phyloP scores from a whole-genome alignment of 2,797 vertebrate species.

The Microhierax caerulescens region DNA sequence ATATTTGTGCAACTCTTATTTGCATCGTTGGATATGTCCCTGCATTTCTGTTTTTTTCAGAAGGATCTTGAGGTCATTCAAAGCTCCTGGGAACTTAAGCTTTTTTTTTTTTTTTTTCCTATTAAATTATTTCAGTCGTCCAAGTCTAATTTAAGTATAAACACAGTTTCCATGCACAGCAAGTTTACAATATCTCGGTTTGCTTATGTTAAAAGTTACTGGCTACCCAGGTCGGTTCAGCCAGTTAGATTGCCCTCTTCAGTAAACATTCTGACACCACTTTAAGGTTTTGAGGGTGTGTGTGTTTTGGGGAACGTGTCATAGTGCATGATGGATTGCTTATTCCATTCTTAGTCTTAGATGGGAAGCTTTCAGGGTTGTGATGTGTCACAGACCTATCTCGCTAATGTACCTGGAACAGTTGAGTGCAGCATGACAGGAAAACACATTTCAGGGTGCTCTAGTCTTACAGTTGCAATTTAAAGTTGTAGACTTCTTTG shows the following conservation, averaged over 20 bases:
- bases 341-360: slow-evolving; percentile 34
- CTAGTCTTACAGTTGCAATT: background rate
- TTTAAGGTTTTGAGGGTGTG: slow-evolving; percentile 32
- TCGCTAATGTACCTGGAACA: background rate
- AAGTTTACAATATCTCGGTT: slow-evolving; percentile 59
- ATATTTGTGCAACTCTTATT: slow-evolving; percentile 1
- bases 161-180: slow-evolving; percentile 37
- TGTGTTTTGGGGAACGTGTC: slow-evolving; percentile 36
- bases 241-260: slow-evolving; percentile 43
- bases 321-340: slow-evolving; percentile 23
- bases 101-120: slow-evolving; percentile 58
- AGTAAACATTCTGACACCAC: slow-evolving; percentile 63
- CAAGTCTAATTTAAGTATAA: slow-evolving; percentile 53
- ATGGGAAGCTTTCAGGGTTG: slow-evolving; percentile 30
- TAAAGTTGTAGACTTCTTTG: background rate
- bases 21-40: background rate
- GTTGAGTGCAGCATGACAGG: background rate
- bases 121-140: slow-evolving; percentile 46
- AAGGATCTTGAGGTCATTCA: slow-evolving; percentile 14
- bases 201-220: slow-evolving; percentile 64
- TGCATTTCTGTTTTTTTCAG: background rate
- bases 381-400: slow-evolving; percentile 21
- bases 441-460: background rate
- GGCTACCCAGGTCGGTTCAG: slow-evolving; percentile 7
- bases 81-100: slow-evolving; percentile 14